These are phyloP conservation scores for Orthonyx spaldingii DNA, from an alignment of 2,113 vertebrate species.

Conservation along the genomic window DNA sequence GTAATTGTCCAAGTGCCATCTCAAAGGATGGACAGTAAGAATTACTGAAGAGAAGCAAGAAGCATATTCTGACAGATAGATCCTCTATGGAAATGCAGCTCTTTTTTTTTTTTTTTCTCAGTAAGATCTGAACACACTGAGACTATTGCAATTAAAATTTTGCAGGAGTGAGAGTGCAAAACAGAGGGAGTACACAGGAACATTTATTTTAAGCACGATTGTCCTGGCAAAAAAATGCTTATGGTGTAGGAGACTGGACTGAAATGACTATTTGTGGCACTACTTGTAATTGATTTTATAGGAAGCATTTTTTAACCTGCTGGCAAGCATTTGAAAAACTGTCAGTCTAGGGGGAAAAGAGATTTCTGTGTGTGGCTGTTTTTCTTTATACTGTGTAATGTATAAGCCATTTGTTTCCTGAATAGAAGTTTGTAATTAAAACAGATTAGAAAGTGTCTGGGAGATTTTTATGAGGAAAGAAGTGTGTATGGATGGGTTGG, in stretches of 20 bases:
- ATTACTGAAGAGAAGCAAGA: background rate
- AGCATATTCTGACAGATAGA: background rate
- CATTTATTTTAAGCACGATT: background rate
- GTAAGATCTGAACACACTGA: background rate
- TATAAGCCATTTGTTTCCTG: slow-evolving; percentile 15
- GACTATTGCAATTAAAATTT: background rate
- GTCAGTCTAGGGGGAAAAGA: background rate
- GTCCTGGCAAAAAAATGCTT: background rate
- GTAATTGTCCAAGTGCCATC: background rate
- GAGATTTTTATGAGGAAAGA: slow-evolving; percentile 8
- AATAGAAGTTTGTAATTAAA: slow-evolving; percentile 61
- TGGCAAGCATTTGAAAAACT: slow-evolving; percentile 25
- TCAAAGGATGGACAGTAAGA: background rate
- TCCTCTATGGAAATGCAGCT: background rate
- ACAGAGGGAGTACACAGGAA: background rate
- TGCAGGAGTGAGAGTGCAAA: background rate
- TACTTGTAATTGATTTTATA: slow-evolving; percentile 3
- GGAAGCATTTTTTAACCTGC: background rate
- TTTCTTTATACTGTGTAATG: slow-evolving; percentile 37
- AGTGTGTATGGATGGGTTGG: background rate
- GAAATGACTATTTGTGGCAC: background rate
- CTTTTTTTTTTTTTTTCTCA: background rate
- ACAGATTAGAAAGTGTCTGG: slow-evolving; percentile 49
- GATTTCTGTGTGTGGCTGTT: background rate
- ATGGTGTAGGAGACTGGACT: background rate